A percentile compares a stretch with the other conserved stretches of the same genome.
Evolutionary conservation across 2,113 vertebrate species (phyloP).

Genomic region (Odontophorus gujanensis): DNA sequence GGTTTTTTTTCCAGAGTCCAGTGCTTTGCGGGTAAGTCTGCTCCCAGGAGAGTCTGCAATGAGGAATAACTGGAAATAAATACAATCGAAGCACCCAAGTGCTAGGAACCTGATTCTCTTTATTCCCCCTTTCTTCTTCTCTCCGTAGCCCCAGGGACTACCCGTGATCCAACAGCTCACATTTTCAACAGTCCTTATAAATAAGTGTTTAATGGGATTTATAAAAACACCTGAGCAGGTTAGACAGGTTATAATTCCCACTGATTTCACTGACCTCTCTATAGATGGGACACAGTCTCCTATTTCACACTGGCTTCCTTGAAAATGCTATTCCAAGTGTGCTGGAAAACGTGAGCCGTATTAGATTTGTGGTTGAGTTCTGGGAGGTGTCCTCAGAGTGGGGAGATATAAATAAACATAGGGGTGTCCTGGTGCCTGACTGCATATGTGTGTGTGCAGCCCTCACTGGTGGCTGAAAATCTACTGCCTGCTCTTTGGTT

Average conservation of each 20-base stretch:
- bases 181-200: slow-evolving; percentile 14
- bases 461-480: slow-evolving; percentile 45
- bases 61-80: not conserved
- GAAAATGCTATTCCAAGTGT: not conserved
- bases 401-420: slow-evolving; percentile 13
- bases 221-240: slow-evolving; percentile 60
- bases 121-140: not conserved
- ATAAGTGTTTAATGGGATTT: slow-evolving; percentile 60
- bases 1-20: not conserved
- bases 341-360: not conserved
- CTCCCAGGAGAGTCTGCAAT: not conserved
- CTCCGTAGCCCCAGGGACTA: not conserved
- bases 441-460: not conserved
- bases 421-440: not conserved
- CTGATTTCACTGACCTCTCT: slow-evolving; percentile 45
- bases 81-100: not conserved
- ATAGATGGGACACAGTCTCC: not conserved
- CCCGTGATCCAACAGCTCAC: not conserved
- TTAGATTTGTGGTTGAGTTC: not conserved
- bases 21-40: not conserved
- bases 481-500: slow-evolving; percentile 57
- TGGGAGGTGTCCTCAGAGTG: not conserved
- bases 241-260: slow-evolving; percentile 45
- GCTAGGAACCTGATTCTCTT: not conserved
- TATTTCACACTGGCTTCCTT: not conserved